Base-by-base conservation (phyloP, 2,113 vertebrate genomes). In the Mola mola region DNA sequence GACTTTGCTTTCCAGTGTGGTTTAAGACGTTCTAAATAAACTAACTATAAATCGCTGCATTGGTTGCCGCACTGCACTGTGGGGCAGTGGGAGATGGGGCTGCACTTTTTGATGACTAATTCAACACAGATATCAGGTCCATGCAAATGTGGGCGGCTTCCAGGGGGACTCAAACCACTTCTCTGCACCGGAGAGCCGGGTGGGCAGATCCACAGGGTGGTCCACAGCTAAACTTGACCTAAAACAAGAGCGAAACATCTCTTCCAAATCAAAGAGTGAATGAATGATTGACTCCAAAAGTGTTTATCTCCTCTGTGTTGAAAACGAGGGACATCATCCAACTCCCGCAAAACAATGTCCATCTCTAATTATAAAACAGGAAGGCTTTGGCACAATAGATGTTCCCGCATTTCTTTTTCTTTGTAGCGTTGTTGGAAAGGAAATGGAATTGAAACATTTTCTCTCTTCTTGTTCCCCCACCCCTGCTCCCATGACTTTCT, bases 221-320 rank as follows among this genome's bases (percentile, higher is more conserved):
- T 51, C 51, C 29, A 15, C 17, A 59, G 19, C 25, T n/a, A n/a
- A n/a, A n/a, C n/a, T n/a, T n/a, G n/a, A n/a, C n/a, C n/a, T n/a
- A n/a, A n/a, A n/a, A n/a, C n/a, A n/a, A n/a, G 37, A 19, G 44
- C 59, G 13, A 44, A 8, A 3, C 2, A 2, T 11, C 33, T 3
- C 12, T 36, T 36, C 13, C 33, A 3, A 13, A 12, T 11, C 33
- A 8, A 10, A 36, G 33, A 36, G 12, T n/a, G 42, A 52, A 58
- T 33, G 15, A 31, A 26, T 57, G 37, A 61, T 52, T 72, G 53
- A 62, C 49, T 63, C n/a, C 50, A 13, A 50, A 56, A 50, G 50
- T 76, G 72, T 83, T 73, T 20, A 21, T 51, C 26, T 67, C 29
- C 57, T 76, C 26, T 33, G 50, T 6, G 29, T 38, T 38, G 43